Percentiles rank a stretch among this genome's conserved stretches.
phyloP scores from a whole-genome alignment of 2,113 vertebrate genomes.

The Dipodomys spectabilis region DNA sequence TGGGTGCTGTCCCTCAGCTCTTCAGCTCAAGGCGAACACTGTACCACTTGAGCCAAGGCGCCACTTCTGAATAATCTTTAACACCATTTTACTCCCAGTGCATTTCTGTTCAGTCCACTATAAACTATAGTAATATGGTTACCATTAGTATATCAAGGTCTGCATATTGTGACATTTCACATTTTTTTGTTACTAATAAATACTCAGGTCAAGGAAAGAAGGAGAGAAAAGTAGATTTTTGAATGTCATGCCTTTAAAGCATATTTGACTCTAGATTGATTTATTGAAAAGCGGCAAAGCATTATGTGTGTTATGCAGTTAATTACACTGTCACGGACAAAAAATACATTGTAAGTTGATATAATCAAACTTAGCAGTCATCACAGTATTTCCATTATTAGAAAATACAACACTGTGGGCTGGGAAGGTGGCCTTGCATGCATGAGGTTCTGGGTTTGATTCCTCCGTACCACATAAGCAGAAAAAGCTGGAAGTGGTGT shows the following conservation, averaged over 20 bases:
- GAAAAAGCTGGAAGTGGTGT: too few species aligned
- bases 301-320: constrained; percentile 24
- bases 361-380: not conserved
- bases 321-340: not conserved
- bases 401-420: not conserved
- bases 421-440: too few species aligned
- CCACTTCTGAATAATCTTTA: too few species aligned
- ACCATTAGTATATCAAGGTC: not conserved
- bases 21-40: too few species aligned
- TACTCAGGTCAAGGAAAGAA: constrained; percentile 16
- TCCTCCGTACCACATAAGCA: too few species aligned
- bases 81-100: not conserved
- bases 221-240: constrained; percentile 24
- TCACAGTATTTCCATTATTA: not conserved
- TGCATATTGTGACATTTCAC: not conserved
- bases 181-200: constrained; percentile 8
- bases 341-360: not conserved
- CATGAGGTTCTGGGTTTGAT: too few species aligned
- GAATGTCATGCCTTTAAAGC: constrained; percentile 28
- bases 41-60: too few species aligned
- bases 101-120: not conserved
- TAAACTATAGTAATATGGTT: not conserved
- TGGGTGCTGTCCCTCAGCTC: too few species aligned
- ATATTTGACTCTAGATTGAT: not conserved
- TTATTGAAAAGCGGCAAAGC: constrained; percentile 24